Base-by-base conservation (phyloP, 2,113 vertebrate species). In the Pica pica region DNA sequence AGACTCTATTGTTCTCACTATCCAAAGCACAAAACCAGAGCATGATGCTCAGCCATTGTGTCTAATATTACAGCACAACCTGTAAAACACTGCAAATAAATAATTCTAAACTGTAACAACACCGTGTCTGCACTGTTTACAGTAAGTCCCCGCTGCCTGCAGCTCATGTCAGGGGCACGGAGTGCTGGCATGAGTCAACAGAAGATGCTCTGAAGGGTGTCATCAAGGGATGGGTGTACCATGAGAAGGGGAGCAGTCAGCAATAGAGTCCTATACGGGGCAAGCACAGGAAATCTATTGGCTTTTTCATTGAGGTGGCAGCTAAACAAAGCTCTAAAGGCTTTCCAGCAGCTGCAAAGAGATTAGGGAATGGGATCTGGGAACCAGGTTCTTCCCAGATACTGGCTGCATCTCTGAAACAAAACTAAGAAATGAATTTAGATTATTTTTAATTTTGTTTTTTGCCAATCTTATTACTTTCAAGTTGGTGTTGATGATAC, bases 1-100 rank as follows among this genome's bases (percentile, higher is more conserved):
- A 52, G 42, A 75, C 24, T 71, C 23, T 87, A 79, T 89, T 90
- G 87, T 87, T 73, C 2, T 30, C 92, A 96, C 73, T 94, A 93
- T 88, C 59, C 3, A 76, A 97, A 94, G 96, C 98, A 98, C 97
- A 98, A 97, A 90, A 92, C 2, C 88, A 92, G 39, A 97, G 97
- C 97, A 95, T 91, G 96, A 96, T 92, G 96, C 80, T 90, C 87
- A 64, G 50, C 33, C 70, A 46, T 44, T 87, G 78, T 87, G 92
- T 97, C 75, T 83, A 35, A 76, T 91, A 89, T 86, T 65, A 87
- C 41, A 93, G 86, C 93, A 96, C 76, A 93, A 94, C 35, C 59
- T 68, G 59, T 93, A 70, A 94, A 91, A 55, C 70, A 78, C 41
- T 20, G 13, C 59, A 79, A 98, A 95, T 98, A 98, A 98, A 98